A percentile compares a stretch with the other conserved stretches of the same genome.
These are phyloP conservation scores for Horisme vitalbata DNA, from an alignment of 2,888 invertebrate species.

Conservation along the genomic window DNA sequence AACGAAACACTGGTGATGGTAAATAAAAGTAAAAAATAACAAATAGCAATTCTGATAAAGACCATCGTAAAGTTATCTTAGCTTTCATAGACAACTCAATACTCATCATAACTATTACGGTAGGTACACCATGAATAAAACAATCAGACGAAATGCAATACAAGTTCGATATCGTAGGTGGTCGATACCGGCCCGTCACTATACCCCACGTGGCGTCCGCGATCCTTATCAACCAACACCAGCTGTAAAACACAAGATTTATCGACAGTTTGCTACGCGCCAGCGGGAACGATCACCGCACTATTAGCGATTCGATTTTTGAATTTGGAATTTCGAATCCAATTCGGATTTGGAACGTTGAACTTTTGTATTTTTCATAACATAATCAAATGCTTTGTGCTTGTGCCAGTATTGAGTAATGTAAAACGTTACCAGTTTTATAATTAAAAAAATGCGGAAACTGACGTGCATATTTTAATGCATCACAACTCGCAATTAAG, in stretches of 20 bases:
- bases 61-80: neutral
- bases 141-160: constrained; percentile 23
- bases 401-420: no score
- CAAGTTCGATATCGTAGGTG: constrained; percentile 24
- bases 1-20: no score
- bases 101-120: constrained; percentile 10
- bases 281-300: constrained; percentile 75
- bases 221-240: constrained; percentile 74
- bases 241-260: constrained; percentile 82
- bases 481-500: no score
- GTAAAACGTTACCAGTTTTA: no score
- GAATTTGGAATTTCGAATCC: constrained; percentile 9
- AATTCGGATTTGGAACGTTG: neutral
- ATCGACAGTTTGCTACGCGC: constrained; percentile 73
- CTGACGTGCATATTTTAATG: no score
- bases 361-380: neutral
- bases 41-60: no score
- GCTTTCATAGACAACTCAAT: neutral
- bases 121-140: constrained; percentile 15
- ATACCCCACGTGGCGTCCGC: constrained; percentile 74
- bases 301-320: constrained; percentile 60
- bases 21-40: no score
- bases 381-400: neutral
- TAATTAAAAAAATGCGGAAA: no score
- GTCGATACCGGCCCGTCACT: constrained; percentile 34